These are phyloP conservation scores for Oeneis ivallda DNA, from an alignment of 2,888 invertebrate genomes.

Conservation along the genomic window DNA sequence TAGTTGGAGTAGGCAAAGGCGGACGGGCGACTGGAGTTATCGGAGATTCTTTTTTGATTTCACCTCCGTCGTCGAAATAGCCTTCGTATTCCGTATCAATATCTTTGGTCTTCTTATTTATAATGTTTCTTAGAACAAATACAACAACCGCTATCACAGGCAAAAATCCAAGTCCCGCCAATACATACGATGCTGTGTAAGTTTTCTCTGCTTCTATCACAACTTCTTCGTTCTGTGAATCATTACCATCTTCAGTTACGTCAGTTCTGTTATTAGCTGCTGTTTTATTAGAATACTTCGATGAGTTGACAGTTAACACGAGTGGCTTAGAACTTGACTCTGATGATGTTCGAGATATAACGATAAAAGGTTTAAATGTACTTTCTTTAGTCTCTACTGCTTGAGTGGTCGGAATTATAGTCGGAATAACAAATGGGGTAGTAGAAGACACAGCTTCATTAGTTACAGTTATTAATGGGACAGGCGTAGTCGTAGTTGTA, in stretches of 20 bases:
- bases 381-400: conserved; percentile 48
- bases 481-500: conserved; percentile 46
- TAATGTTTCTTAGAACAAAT: conserved; percentile 79
- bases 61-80: conserved; percentile 82
- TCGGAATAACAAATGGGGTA: conserved; percentile 33
- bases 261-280: conserved; percentile 50
- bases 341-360: conserved; percentile 75
- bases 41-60: conserved; percentile 75
- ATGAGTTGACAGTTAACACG: conserved; percentile 47
- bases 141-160: conserved; percentile 82
- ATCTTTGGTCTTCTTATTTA: conserved; percentile 80
- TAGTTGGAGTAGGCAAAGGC: conserved; percentile 76
- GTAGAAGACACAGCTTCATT: conserved; percentile 25
- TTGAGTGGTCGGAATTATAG: conserved; percentile 39
- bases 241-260: conserved; percentile 47
- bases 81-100: conserved; percentile 83
- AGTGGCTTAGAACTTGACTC: conserved; percentile 61
- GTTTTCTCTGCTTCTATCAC: conserved; percentile 82
- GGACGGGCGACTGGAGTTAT: conserved; percentile 81
- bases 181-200: conserved; percentile 82
- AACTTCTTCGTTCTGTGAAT: conserved; percentile 75
- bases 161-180: conserved; percentile 83
- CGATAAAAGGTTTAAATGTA: conserved; percentile 57
- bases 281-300: conserved; percentile 46
- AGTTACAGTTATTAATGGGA: conserved; percentile 40